phyloP scores from a whole-genome alignment of 2,113 vertebrate species.

The Dipodomys merriami region DNA sequence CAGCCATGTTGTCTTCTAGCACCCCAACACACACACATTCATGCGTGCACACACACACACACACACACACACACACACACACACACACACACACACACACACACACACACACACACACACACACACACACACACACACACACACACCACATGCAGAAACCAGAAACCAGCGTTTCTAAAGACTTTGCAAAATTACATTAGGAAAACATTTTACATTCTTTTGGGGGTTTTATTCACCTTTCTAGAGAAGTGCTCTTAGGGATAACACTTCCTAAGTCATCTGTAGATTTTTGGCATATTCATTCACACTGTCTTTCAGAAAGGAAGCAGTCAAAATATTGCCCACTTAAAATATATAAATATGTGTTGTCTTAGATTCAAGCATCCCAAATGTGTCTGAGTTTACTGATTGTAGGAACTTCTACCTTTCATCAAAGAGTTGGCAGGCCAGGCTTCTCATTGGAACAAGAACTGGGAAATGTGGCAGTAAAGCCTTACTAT shows the following conservation, averaged over 20 bases:
- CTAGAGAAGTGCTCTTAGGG: constrained; percentile 30
- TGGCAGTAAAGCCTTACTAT: background rate
- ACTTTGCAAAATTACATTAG: background rate
- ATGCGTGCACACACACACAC: too few relatives aligned
- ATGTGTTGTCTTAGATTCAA: background rate
- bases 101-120: too few relatives aligned
- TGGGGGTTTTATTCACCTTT: constrained; percentile 33
- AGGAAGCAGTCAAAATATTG: constrained; percentile 67
- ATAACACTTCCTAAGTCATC: constrained; percentile 51
- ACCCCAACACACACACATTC: too few relatives aligned
- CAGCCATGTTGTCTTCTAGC: background rate
- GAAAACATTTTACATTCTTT: background rate
- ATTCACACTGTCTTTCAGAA: constrained; percentile 68
- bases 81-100: too few relatives aligned
- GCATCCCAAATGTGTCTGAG: background rate
- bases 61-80: too few relatives aligned
- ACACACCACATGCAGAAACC: too few relatives aligned
- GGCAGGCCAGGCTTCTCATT: background rate
- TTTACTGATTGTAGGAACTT: background rate
- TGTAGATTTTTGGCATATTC: constrained; percentile 51
- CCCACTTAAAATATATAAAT: constrained; percentile 57
- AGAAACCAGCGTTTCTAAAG: background rate
- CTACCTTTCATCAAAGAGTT: constrained; percentile 39
- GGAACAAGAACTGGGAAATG: background rate
- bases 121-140: too few relatives aligned